Conservation (phyloP, 2,797 vertebrate genomes). For the Vespertilio murinus region DNA sequence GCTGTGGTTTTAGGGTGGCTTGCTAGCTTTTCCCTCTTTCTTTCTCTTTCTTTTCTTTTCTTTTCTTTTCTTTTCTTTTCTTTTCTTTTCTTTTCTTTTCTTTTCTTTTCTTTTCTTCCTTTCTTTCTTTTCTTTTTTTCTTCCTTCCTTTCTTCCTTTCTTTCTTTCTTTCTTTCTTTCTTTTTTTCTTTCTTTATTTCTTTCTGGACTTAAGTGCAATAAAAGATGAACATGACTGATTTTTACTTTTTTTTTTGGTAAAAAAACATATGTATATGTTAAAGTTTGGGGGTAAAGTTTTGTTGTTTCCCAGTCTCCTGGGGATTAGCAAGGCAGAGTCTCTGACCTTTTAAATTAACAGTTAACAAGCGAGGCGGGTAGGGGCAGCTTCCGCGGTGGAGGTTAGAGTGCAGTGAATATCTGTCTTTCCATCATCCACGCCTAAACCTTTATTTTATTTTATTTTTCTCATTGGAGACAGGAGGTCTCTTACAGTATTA, state of each 20-base stretch:
- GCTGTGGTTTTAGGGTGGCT: neutral
- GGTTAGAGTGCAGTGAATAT: neutral
- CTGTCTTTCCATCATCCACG: neutral
- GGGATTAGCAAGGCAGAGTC: neutral
- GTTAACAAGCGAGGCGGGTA: neutral
- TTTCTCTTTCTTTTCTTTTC: neutral
- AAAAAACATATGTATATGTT: neutral
- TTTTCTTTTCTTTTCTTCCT: neutral
- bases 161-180: too few relatives aligned
- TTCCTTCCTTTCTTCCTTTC: neutral
- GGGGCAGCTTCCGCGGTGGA: neutral
- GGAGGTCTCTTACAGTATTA: neutral
- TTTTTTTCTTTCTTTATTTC: neutral
- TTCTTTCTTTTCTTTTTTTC: neutral
- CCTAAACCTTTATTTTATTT: constrained; percentile 19
- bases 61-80: too few relatives aligned
- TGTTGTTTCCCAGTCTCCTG: neutral
- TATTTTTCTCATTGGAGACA: neutral
- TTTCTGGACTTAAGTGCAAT: neutral
- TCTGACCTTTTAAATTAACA: neutral
- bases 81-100: too few relatives aligned
- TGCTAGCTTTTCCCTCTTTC: neutral
- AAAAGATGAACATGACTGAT: neutral
- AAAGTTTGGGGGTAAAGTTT: constrained; percentile 66
- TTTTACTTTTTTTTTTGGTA: neutral